Conservation (phyloP, 2,888 invertebrate genomes). For the Eumacrocentrus americanus region DNA sequence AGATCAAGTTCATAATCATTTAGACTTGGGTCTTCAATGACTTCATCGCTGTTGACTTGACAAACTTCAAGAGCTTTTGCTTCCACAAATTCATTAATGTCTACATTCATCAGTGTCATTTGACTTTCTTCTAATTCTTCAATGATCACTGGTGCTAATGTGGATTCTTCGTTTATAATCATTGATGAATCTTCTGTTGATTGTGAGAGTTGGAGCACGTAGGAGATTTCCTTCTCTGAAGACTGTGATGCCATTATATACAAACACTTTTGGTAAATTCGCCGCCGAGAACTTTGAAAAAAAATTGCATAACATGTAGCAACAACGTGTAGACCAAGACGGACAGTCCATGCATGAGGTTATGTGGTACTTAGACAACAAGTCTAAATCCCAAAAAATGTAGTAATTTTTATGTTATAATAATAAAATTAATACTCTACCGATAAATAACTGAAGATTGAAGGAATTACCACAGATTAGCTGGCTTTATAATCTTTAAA, state of each 20-base stretch:
- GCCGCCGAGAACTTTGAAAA: not conserved
- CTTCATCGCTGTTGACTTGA: constrained; percentile 40
- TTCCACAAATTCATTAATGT: constrained; percentile 56
- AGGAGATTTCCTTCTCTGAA: not conserved
- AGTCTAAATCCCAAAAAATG: no score
- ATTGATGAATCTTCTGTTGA: not conserved
- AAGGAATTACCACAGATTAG: no score
- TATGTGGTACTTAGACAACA: no score
- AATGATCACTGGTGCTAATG: constrained; percentile 49
- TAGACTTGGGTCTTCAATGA: not conserved
- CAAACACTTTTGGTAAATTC: not conserved
- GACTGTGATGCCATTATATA: not conserved
- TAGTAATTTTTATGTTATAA: no score
- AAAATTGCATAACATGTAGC: not conserved
- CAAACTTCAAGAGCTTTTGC: constrained; percentile 51
- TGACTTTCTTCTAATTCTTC: constrained; percentile 54
- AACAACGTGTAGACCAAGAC: not conserved
- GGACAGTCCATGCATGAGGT: not conserved
- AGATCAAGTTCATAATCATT: constrained; percentile 23
- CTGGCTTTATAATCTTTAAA: no score
- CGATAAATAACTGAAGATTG: no score
- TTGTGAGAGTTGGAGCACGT: not conserved
- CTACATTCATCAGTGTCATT: constrained; percentile 44
- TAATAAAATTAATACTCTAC: not conserved
- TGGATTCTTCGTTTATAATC: not conserved